Conservation (phyloP, 2,113 vertebrate genomes). For the Nothocercus julius region DNA sequence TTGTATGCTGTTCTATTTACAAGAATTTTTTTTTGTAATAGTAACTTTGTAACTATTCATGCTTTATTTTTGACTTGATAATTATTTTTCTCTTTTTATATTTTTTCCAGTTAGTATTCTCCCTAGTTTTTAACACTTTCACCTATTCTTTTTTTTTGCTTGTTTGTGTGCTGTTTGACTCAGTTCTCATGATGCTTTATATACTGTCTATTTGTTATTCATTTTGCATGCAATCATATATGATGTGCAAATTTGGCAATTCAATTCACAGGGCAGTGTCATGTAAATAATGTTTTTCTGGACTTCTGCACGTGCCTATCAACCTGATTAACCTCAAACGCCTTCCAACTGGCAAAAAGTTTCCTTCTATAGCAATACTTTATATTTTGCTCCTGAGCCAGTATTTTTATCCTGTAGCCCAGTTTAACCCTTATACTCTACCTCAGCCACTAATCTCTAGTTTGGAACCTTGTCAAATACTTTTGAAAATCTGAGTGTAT, state of each 20-base stretch:
- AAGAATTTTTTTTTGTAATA: not conserved
- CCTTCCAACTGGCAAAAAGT: constrained; percentile 16
- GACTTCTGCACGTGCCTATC: constrained; percentile 19
- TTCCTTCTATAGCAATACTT: constrained; percentile 3
- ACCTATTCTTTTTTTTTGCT: not conserved
- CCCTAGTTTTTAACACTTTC: not conserved
- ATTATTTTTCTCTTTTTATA: not conserved
- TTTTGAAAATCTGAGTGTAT: constrained; percentile 48
- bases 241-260: not conserved
- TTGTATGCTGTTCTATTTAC: not conserved
- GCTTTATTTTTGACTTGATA: not conserved
- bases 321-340: constrained; percentile 32
- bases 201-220: not conserved
- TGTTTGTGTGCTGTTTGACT: not conserved
- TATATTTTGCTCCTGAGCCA: not conserved
- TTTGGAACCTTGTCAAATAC: constrained; percentile 51
- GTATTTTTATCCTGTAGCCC: constrained; percentile 24
- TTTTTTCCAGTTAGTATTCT: not conserved
- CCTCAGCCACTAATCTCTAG: not conserved
- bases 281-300: constrained; percentile 26
- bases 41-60: not conserved
- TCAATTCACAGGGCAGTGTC: not conserved
- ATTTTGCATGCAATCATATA: not conserved
- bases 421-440: constrained; percentile 40
- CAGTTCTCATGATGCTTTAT: not conserved